Evolutionary conservation across 2,888 invertebrate genomes (phyloP).

Genomic region (Alloscopus bannaensis): DNA sequence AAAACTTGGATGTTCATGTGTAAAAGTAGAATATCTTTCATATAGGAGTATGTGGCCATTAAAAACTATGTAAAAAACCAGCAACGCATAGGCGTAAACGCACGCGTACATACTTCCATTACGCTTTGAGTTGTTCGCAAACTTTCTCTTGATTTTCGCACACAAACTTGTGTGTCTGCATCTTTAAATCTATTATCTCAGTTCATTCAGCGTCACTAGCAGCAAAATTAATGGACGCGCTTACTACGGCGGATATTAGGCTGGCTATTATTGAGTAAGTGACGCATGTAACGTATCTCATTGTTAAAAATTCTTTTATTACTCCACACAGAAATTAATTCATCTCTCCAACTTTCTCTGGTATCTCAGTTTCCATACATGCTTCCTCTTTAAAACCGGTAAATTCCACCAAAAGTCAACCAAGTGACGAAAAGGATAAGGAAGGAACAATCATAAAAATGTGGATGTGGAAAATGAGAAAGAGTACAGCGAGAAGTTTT

Average conservation of each 20-base stretch:
- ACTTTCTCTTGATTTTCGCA: background rate
- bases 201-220: background rate
- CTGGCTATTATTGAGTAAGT: slow-evolving; percentile 17
- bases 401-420: slow-evolving; percentile 39
- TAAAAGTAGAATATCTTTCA: background rate
- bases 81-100: background rate
- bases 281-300: background rate
- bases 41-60: no score
- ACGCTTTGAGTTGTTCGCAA: background rate
- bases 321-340: slow-evolving; percentile 37
- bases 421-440: slow-evolving; percentile 28
- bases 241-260: background rate
- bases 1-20: background rate
- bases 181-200: background rate
- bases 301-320: slow-evolving; percentile 48
- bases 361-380: slow-evolving; percentile 51
- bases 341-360: slow-evolving; percentile 20
- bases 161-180: background rate
- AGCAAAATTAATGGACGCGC: background rate
- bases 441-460: background rate
- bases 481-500: slow-evolving; percentile 6
- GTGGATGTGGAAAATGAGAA: slow-evolving; percentile 18
- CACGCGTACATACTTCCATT: background rate
- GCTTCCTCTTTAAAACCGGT: slow-evolving; percentile 43
- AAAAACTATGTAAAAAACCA: background rate